Percentiles rank a stretch among this genome's conserved stretches.
These are phyloP conservation scores for Varanus salvator DNA, from an alignment of 2,113 vertebrate genomes.

Conservation along the genomic window DNA sequence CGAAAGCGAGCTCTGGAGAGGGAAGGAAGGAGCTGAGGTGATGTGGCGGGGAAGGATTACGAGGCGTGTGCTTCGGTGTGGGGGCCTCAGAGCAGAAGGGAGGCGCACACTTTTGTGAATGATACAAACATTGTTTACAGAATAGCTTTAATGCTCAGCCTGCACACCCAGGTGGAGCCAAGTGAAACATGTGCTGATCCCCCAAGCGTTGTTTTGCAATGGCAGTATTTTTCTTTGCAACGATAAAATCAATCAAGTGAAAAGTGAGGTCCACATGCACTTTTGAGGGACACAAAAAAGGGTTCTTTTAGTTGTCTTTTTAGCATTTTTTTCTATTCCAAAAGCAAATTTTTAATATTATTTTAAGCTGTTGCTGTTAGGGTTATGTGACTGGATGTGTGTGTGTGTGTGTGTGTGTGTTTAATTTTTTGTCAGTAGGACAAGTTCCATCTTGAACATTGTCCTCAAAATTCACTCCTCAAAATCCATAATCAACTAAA, in stretches of 20 bases:
- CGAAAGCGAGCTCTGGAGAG: neutral
- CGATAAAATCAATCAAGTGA: constrained; percentile 68
- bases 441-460: constrained; percentile 38
- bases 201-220: constrained; percentile 55
- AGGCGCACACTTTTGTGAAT: neutral
- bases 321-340: constrained; percentile 59
- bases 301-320: constrained; percentile 49
- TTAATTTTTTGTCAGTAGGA: constrained; percentile 21
- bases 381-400: neutral
- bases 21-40: neutral
- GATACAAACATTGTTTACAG: constrained; percentile 66
- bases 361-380: too few species aligned
- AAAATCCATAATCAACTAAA: constrained; percentile 39
- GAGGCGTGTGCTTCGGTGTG: too few species aligned
- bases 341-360: neutral
- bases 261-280: constrained; percentile 73
- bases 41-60: neutral
- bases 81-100: neutral
- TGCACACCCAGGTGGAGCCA: constrained; percentile 42
- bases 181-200: constrained; percentile 49
- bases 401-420: neutral
- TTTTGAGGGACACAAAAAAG: constrained; percentile 67
- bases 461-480: constrained; percentile 38
- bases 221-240: constrained; percentile 76
- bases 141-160: constrained; percentile 76